Evolutionary conservation across 2,888 invertebrate genomes (phyloP).

Genomic region (Eurytoma adleriae): DNA sequence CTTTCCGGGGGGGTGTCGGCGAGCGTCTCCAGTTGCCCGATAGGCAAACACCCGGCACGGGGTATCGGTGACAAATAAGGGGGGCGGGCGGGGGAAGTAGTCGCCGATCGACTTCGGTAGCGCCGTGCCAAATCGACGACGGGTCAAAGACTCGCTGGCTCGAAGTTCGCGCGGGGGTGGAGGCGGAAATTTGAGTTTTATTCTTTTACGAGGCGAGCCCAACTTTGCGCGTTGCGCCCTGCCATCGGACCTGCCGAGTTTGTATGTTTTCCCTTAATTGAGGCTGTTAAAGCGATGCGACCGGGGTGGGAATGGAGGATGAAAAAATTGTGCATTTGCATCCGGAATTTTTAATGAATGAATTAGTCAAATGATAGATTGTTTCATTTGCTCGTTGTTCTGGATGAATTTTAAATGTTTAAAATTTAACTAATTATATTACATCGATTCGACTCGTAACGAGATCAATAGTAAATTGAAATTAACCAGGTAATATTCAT

Average conservation of each 20-base stretch:
- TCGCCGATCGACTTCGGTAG: not conserved
- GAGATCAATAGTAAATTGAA: too few relatives aligned
- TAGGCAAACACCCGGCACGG: not conserved
- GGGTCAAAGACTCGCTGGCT: not conserved
- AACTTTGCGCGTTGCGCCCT: not conserved
- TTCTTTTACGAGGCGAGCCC: not conserved
- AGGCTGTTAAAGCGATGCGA: not conserved
- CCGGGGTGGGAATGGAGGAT: too few relatives aligned
- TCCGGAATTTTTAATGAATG: not conserved
- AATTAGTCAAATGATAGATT: too few relatives aligned
- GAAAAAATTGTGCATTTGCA: too few relatives aligned
- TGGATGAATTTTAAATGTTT: too few relatives aligned
- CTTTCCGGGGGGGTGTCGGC: too few relatives aligned
- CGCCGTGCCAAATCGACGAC: conserved; percentile 22
- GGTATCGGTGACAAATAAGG: conserved; percentile 10
- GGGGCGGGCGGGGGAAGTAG: not conserved
- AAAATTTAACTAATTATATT: too few relatives aligned
- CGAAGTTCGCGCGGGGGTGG: not conserved
- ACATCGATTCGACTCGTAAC: too few relatives aligned
- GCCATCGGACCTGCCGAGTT: not conserved
- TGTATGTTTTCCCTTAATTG: conserved; percentile 37
- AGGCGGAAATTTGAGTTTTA: conserved; percentile 28
- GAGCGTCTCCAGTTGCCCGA: too few relatives aligned
- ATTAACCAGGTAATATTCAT: too few relatives aligned
- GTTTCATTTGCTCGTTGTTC: too few relatives aligned